Conservation (phyloP, 2,888 invertebrate genomes). For the Ennomos fuscantarius region DNA sequence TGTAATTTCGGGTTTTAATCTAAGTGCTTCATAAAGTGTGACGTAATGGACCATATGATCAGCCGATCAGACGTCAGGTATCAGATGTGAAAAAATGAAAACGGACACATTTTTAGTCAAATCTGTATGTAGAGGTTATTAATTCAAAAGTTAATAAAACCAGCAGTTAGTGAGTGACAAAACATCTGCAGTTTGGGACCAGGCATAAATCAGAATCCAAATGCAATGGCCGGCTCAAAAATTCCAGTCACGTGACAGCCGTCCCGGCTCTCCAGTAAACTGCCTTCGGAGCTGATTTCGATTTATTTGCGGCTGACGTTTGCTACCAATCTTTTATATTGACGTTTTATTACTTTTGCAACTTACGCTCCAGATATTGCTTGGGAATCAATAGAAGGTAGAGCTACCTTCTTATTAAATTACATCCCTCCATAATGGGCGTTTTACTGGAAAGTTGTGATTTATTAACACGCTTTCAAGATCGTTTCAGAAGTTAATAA, state of each 20-base stretch:
- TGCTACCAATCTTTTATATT: slow-evolving; percentile 52
- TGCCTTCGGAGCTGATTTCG: slow-evolving; percentile 59
- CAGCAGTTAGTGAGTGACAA: slow-evolving; percentile 49
- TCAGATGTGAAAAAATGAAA: too few species aligned
- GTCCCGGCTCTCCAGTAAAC: slow-evolving; percentile 61
- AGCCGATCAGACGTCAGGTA: too few species aligned
- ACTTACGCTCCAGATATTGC: slow-evolving; percentile 35
- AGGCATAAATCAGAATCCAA: slow-evolving; percentile 71
- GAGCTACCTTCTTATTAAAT: slow-evolving; percentile 26
- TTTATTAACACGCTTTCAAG: slow-evolving; percentile 20
- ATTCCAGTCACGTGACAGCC: slow-evolving; percentile 71
- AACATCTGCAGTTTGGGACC: slow-evolving; percentile 67
- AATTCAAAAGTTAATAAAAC: slow-evolving; percentile 56
- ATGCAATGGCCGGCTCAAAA: slow-evolving; percentile 66
- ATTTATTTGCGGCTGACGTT: slow-evolving; percentile 61
- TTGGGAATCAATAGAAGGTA: slow-evolving; percentile 23
- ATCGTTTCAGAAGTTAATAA: slow-evolving; percentile 15
- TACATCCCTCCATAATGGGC: slow-evolving; percentile 18
- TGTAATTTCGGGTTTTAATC: too few species aligned
- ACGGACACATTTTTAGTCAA: too few species aligned
- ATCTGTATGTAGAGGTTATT: too few species aligned
- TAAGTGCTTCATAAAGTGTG: too few species aligned
- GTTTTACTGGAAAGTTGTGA: slow-evolving; percentile 17
- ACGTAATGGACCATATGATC: too few species aligned
- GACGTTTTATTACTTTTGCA: slow-evolving; percentile 47